These are phyloP conservation scores for Hippoglossus stenolepis DNA, from an alignment of 2,113 vertebrate genomes.

Conservation along the genomic window DNA sequence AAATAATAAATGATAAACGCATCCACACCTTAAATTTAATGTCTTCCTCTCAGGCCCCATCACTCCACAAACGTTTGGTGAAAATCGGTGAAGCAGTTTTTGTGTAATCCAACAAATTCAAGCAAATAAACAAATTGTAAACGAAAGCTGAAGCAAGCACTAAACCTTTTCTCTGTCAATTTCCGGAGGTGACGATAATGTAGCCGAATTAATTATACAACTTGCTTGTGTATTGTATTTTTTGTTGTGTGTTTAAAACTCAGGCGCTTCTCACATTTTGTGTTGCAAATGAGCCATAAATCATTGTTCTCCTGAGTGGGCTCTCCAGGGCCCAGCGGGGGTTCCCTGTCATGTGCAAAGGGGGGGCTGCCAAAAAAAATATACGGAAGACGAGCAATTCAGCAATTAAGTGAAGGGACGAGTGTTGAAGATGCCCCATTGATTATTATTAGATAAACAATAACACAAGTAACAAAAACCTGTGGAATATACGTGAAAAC, in stretches of 20 bases:
- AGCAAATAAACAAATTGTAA: not conserved
- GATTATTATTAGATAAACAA: not conserved
- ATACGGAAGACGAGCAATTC: slow-evolving; percentile 3
- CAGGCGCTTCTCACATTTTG: not conserved
- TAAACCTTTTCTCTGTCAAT: not conserved
- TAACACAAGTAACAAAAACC: not conserved
- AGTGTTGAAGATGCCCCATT: not conserved
- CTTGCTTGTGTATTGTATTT: not conserved
- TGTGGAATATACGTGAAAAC: not conserved
- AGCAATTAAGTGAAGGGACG: slow-evolving; percentile 4
- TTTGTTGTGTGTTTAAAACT: not conserved
- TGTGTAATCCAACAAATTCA: too few species aligned
- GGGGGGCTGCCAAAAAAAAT: not conserved
- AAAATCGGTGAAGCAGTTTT: too few species aligned
- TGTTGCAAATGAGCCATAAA: slow-evolving; percentile 7
- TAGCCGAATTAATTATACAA: not conserved
- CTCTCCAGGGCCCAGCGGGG: slow-evolving; percentile 5
- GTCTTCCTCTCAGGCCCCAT: too few species aligned
- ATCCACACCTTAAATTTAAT: too few species aligned
- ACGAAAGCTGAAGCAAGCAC: not conserved
- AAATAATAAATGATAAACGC: too few species aligned
- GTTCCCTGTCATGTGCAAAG: not conserved
- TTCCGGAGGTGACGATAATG: not conserved
- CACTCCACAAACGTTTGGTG: too few species aligned
- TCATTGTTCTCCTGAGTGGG: slow-evolving; percentile 9